These are phyloP conservation scores for Gymnoscopelus braueri DNA, from an alignment of 2,797 vertebrate genomes.

Conservation along the genomic window DNA sequence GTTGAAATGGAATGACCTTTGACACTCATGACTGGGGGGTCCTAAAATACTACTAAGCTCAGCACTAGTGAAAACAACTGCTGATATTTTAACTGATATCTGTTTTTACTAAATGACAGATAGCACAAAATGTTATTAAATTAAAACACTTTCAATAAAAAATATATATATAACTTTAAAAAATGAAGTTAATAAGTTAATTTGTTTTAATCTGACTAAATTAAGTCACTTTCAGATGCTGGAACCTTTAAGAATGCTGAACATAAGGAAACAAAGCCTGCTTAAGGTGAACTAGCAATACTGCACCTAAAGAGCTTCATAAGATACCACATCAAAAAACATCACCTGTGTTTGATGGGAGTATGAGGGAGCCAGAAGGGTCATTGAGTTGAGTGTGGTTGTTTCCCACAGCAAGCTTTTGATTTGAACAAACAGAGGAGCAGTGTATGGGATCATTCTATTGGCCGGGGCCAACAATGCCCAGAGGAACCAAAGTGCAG, in stretches of 20 bases:
- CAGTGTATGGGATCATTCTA: conserved; percentile 69
- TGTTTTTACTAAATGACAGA: not conserved
- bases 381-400: conserved; percentile 35
- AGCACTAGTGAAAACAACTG: not conserved
- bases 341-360: not conserved
- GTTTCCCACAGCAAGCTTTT: conserved; percentile 83
- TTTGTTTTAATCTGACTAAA: too few species aligned
- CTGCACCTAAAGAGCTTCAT: too few species aligned
- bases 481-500: conserved; percentile 72
- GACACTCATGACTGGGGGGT: conserved; percentile 14
- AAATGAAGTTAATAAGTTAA: too few species aligned
- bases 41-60: conserved; percentile 21
- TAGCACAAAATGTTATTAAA: not conserved
- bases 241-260: too few species aligned
- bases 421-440: conserved; percentile 77
- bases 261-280: too few species aligned
- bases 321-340: too few species aligned
- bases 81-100: not conserved
- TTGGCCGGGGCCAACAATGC: conserved; percentile 76
- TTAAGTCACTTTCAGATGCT: too few species aligned
- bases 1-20: conserved; percentile 30
- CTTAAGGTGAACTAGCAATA: too few species aligned
- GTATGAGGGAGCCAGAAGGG: conserved; percentile 2
- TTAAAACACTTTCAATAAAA: too few species aligned
- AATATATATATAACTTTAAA: too few species aligned